Evolutionary conservation across 2,888 invertebrate species (phyloP), one percentile per base, ranked within the genome.

Genomic region (Chymomyza caudatula): DNA sequence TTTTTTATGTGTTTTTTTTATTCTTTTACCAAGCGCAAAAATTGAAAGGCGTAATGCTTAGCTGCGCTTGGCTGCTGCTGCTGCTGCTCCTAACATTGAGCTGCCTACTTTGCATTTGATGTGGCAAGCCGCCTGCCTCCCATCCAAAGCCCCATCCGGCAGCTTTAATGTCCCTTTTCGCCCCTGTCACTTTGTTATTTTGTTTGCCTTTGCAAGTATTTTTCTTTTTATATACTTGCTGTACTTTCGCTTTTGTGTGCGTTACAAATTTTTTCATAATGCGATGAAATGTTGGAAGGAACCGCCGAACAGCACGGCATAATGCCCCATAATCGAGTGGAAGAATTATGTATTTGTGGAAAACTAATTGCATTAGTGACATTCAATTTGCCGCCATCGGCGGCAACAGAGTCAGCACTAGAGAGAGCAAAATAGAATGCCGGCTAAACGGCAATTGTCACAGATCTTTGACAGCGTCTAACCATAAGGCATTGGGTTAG

Each of bases 321-420:
- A 83, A 83, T 71, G 74, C 76, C 72, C 81, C 72, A 85, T 76
- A 85, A 86, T 85, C 78, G 79, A 77, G 84, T 84, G 87, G 85
- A 85, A 85, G 77, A 84, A 78, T 82, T 85, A 83, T 83, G 85
- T 83, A 78, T 85, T 75, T 75, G 51, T 20, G 51, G n/a, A 13
- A 76, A 81, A 79, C 85, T 86, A 86, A 87, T 86, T 86, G 86
- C 81, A 86, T 86, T 86, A 87, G 87, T 86, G 73, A 86, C 87
- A 85, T 86, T 86, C 85, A 86, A 85, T 85, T 85, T 85, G 78
- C 80, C 77, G 69, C 71, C 60, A 56, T 25, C 15, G 49, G 15
- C 17, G 57, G 20, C 47, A 19, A 20, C 52, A 22, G 44, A 64
- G 58, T 49, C 44, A 55, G 44, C 37, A 49, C 55, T 44, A 67